Conservation (phyloP, 2,113 vertebrate genomes). For the Lutjanus erythropterus region DNA sequence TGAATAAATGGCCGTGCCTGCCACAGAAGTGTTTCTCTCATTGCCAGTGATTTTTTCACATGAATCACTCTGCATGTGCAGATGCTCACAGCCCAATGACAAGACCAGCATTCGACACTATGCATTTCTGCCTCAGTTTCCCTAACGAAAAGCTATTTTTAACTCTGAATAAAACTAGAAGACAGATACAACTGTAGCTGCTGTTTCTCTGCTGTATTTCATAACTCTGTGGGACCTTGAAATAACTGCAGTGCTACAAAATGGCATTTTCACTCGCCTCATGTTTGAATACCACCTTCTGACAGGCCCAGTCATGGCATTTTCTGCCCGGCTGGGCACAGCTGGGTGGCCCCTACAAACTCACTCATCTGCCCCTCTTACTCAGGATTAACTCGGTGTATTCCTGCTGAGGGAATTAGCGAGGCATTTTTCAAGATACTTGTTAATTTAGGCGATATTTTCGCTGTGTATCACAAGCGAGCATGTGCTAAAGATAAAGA, state of each 20-base stretch:
- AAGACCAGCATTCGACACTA: slow-evolving; percentile 29
- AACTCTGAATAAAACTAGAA: slow-evolving; percentile 42
- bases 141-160: slow-evolving; percentile 54
- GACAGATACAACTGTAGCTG: background rate
- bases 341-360: slow-evolving; percentile 62
- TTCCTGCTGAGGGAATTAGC: slow-evolving; percentile 52
- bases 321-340: slow-evolving; percentile 72
- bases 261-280: slow-evolving; percentile 31
- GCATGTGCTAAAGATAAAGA: slow-evolving; percentile 22
- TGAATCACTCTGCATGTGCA: slow-evolving; percentile 41
- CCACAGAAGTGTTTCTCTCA: background rate
- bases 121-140: slow-evolving; percentile 39
- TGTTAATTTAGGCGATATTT: slow-evolving; percentile 35
- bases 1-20: slow-evolving; percentile 1
- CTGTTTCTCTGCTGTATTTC: background rate
- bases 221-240: slow-evolving; percentile 8
- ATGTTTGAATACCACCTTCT: slow-evolving; percentile 62
- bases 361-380: slow-evolving; percentile 44
- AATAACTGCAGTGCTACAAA: slow-evolving; percentile 32
- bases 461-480: background rate
- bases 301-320: slow-evolving; percentile 64
- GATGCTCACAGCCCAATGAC: slow-evolving; percentile 39
- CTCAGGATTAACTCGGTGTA: slow-evolving; percentile 58
- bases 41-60: slow-evolving; percentile 34
- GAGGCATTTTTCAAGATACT: slow-evolving; percentile 26